phyloP scores from a whole-genome alignment of 2,888 invertebrate species.

The Microctonus hyperodae region DNA sequence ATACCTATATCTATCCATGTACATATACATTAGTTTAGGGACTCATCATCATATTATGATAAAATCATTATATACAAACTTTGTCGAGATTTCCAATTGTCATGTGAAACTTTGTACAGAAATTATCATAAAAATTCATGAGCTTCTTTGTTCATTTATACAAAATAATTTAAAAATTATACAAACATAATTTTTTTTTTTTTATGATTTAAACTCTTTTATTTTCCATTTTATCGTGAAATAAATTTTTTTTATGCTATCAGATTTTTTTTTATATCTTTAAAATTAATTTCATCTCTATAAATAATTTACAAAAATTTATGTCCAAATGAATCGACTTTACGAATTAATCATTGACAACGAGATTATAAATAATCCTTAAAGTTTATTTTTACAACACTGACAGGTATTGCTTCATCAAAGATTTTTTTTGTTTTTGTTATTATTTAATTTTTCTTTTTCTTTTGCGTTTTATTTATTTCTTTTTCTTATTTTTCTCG shows the following conservation, averaged over 20 bases:
- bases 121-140: constrained; percentile 1
- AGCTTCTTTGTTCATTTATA: too few species aligned
- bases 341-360: constrained; percentile 2
- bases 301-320: not conserved
- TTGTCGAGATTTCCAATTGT: not conserved
- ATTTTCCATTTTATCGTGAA: too few species aligned
- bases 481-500: not conserved
- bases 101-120: constrained; percentile 4
- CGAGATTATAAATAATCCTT: constrained; percentile 4
- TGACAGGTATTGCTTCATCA: not conserved
- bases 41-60: not conserved
- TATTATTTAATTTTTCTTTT: not conserved
- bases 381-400: not conserved
- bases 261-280: not conserved
- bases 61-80: not conserved
- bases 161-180: too few species aligned
- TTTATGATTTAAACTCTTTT: too few species aligned
- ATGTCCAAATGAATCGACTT: not conserved
- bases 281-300: not conserved
- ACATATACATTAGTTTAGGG: not conserved
- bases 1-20: too few species aligned
- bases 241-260: too few species aligned
- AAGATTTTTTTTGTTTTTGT: not conserved
- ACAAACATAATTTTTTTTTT: too few species aligned
- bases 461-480: not conserved